Base-by-base conservation (phyloP, 1,140 invertebrate species). In the Acromyrmex echinatior region DNA sequence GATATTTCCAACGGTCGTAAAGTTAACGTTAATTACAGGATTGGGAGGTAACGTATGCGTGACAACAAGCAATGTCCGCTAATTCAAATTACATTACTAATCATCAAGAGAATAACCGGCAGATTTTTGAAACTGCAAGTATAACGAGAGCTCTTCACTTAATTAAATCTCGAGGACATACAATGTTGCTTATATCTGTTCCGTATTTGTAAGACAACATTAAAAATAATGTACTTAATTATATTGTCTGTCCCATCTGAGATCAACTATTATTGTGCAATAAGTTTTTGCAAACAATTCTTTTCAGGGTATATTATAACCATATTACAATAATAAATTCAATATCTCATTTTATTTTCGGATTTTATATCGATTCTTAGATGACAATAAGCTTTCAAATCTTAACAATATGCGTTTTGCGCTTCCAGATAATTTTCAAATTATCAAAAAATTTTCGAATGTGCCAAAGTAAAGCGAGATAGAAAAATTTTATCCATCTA, bases 81-180 rank as follows among this genome's bases (percentile, higher is more conserved):
- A 79, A 85, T 85, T 66, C 31, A 65, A 79, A 86, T 66, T 66
- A 45, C 45, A 79, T 79, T 68, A 63, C 31, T 53, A 76, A 78
- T 21, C 49, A 65, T 58, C 62, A 39, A 16, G 63, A 79, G 49
- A 66, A 45, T 66, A 79, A 35, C 9, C 31, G 5, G 16, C 25
- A 2, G 49, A 86, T 86, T 79, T 86, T 79, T 66, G n/a, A 66
- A 79, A 16, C 4, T 18, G 14, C 10, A 14, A 21, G 18, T 35
- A 65, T 66, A 79, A 85, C 31, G 60, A 66, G 10, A 35, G 73
- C 82, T 86, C 35, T 86, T 66, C 65, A 14, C 74, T 86, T 86
- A 86, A 86, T 79, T 86, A 86, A 81, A 86, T 56, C 39, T 28
- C 25, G 12, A 28, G 21, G 25, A 45, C 25, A n/a, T 31, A 58